Evolutionary conservation across 2,797 vertebrate genomes (phyloP).

Genomic region (Mastacembelus armatus): DNA sequence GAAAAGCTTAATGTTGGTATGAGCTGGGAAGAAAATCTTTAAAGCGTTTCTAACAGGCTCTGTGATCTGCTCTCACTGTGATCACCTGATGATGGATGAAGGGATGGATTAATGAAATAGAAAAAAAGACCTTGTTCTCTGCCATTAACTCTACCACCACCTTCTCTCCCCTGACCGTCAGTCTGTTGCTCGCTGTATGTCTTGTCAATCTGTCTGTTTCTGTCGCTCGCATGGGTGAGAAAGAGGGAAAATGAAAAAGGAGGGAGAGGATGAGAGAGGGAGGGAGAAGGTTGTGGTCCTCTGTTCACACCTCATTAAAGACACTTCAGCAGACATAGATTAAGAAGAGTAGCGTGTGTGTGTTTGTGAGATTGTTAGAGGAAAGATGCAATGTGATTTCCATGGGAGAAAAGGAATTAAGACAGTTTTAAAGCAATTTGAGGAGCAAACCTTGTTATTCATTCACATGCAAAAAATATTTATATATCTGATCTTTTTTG

Average conservation of each 20-base stretch:
- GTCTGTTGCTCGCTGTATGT: slow-evolving; percentile 31
- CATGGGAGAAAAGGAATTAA: slow-evolving; percentile 53
- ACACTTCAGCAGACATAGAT: slow-evolving; percentile 76
- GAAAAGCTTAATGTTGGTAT: slow-evolving; percentile 22
- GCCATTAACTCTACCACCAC: slow-evolving; percentile 70
- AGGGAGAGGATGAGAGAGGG: slow-evolving; percentile 39
- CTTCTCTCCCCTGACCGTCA: slow-evolving; percentile 32
- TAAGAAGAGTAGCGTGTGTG: slow-evolving; percentile 49
- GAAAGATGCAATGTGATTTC: slow-evolving; percentile 49
- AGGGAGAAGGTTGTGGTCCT: slow-evolving; percentile 60
- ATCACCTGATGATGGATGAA: slow-evolving; percentile 79
- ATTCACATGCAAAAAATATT: slow-evolving; percentile 18
- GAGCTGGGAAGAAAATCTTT: slow-evolving; percentile 54
- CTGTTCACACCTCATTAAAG: slow-evolving; percentile 82
- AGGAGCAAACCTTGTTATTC: slow-evolving; percentile 55
- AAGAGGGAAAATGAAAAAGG: slow-evolving; percentile 57
- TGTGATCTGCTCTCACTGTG: slow-evolving; percentile 62
- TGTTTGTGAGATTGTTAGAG: slow-evolving; percentile 59
- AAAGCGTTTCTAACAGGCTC: slow-evolving; percentile 62
- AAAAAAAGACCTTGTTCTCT: slow-evolving; percentile 66
- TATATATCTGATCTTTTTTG: background rate
- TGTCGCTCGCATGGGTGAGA: slow-evolving; percentile 44
- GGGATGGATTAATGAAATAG: slow-evolving; percentile 59
- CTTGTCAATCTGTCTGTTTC: slow-evolving; percentile 51
- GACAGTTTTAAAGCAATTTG: slow-evolving; percentile 48